Conservation (phyloP, 2,113 vertebrate species). For the Campylorhamphus procurvoides region DNA sequence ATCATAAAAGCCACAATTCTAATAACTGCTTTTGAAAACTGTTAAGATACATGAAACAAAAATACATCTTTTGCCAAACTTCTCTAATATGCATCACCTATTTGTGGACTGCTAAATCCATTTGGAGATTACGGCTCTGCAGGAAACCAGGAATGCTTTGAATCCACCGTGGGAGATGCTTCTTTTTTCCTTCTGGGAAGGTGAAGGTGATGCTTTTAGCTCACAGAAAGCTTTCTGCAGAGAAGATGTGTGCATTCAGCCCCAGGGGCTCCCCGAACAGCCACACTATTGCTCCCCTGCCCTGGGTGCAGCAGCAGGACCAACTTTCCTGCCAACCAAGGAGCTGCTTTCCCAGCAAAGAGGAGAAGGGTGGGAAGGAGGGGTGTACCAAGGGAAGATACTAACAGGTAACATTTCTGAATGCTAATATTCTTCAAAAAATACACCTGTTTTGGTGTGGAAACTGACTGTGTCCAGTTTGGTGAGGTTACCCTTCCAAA, state of each 20-base stretch:
- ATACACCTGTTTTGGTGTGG: not conserved
- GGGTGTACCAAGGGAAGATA: not conserved
- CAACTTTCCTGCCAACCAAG: not conserved
- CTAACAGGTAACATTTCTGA: not conserved
- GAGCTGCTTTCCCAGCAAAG: not conserved
- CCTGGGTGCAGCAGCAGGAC: fast-evolving
- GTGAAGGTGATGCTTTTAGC: not conserved
- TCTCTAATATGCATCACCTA: not conserved
- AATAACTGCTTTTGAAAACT: not conserved
- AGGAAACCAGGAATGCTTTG: not conserved
- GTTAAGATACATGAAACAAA: not conserved
- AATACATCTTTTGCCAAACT: not conserved
- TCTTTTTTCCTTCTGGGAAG: not conserved
- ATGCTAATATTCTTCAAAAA: not conserved
- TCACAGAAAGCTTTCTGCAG: not conserved
- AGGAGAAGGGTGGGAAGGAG: not conserved
- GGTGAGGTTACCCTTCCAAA: not conserved
- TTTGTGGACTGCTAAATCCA: not conserved
- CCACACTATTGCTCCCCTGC: not conserved
- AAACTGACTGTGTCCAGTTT: not conserved
- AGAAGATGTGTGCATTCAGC: not conserved
- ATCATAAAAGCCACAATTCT: not conserved
- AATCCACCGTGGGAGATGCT: not conserved
- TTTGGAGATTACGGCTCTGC: not conserved
- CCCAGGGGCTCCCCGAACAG: not conserved